phyloP scores from a whole-genome alignment of 2,113 vertebrate genomes.

The Urocynchramus pylzowi region DNA sequence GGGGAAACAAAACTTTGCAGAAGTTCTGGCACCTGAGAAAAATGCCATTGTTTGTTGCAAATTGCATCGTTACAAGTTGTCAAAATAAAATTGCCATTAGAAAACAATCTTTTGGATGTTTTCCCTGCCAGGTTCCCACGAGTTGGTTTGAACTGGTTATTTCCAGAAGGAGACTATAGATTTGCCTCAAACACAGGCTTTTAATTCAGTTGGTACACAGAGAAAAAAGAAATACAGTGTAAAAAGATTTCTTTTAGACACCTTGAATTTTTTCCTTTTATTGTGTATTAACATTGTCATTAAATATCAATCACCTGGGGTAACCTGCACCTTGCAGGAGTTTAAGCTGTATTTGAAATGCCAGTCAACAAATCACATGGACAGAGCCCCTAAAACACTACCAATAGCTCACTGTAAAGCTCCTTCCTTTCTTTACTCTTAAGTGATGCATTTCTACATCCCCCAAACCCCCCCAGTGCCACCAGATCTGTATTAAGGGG shows the following conservation, averaged over 20 bases:
- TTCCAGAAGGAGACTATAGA: not conserved
- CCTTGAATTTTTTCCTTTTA: not conserved
- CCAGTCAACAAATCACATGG: not conserved
- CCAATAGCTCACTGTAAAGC: not conserved
- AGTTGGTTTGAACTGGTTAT: constrained; percentile 23
- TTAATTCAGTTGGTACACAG: not conserved
- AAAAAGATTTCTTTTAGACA: not conserved
- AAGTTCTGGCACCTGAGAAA: constrained; percentile 39
- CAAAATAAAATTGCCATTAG: constrained; percentile 29
- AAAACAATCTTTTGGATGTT: not conserved
- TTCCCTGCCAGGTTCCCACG: not conserved
- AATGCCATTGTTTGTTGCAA: not conserved
- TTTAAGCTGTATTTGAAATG: not conserved
- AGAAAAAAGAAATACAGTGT: not conserved
- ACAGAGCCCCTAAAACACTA: not conserved
- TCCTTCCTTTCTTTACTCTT: not conserved
- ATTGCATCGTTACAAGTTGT: not conserved
- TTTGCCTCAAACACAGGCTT: not conserved
- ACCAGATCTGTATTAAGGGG: not conserved
- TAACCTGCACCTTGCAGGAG: not conserved
- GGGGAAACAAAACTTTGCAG: not conserved
- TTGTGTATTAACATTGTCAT: not conserved
- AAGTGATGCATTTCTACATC: not conserved
- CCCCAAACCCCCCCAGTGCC: not conserved
- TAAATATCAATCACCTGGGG: not conserved